Percentiles rank a stretch among this genome's conserved stretches.
Evolutionary conservation across 2,113 vertebrate species (phyloP).

Genomic region (Danionella cerebrum): DNA sequence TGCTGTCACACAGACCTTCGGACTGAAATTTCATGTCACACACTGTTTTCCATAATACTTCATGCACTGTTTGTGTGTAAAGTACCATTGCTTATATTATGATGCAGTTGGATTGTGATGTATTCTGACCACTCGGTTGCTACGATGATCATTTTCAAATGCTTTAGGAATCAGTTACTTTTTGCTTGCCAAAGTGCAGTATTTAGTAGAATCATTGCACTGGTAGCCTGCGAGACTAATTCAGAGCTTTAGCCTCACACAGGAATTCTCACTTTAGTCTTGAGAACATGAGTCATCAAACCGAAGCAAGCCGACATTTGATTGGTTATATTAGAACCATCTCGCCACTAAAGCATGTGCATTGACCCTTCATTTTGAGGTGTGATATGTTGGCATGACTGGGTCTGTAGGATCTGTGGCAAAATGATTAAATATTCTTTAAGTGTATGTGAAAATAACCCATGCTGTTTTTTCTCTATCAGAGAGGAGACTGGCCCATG

Average conservation of each 20-base stretch:
- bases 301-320: background rate
- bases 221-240: constrained; percentile 9
- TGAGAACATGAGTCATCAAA: constrained; percentile 1
- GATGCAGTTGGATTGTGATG: constrained; percentile 2
- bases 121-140: constrained; percentile 27
- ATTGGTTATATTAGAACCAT: background rate
- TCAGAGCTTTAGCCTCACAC: background rate
- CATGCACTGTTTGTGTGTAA: no score
- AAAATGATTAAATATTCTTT: background rate
- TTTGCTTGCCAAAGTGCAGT: constrained; percentile 27
- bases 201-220: constrained; percentile 17
- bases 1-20: no score
- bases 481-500: constrained; percentile 94
- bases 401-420: background rate
- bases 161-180: constrained; percentile 37
- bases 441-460: background rate
- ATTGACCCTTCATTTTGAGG: background rate
- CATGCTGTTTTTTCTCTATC: constrained; percentile 25
- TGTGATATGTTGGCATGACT: background rate
- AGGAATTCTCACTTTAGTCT: background rate
- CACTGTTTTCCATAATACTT: no score
- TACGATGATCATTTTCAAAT: constrained; percentile 38
- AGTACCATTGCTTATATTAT: no score
- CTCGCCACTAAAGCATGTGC: background rate
- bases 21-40: no score